Conservation (phyloP, 92 coral and sea anemone genomes). For the Muricea muricata region DNA sequence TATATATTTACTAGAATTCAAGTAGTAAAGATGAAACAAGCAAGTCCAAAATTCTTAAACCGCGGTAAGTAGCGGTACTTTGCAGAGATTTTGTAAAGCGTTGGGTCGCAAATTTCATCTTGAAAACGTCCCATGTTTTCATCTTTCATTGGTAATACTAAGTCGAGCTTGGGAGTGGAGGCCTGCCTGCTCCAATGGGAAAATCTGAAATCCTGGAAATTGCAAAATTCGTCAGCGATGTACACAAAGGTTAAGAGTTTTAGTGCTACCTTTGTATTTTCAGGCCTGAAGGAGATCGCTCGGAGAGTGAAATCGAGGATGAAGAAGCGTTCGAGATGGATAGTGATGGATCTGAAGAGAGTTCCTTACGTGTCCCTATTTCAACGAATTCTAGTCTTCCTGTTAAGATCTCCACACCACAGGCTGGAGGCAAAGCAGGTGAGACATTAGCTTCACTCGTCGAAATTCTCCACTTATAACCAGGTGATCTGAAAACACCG, state of each 20-base stretch:
- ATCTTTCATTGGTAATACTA: too few relatives aligned
- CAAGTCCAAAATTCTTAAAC: slow-evolving; percentile 27
- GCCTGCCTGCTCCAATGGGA: too few relatives aligned
- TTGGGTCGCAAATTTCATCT: not conserved
- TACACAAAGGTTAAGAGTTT: too few relatives aligned
- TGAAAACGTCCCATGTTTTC: too few relatives aligned
- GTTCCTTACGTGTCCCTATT: slow-evolving; percentile 4
- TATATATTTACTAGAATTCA: not conserved
- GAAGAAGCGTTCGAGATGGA: slow-evolving; percentile 31
- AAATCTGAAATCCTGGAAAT: too few relatives aligned
- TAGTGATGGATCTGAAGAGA: slow-evolving; percentile 32
- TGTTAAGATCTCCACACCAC: slow-evolving; percentile 18
- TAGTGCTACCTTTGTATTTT: too few relatives aligned
- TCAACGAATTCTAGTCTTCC: not conserved
- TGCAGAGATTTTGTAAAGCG: not conserved
- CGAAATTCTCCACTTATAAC: not conserved
- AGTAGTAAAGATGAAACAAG: not conserved
- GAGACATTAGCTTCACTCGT: not conserved
- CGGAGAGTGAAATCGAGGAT: slow-evolving; percentile 37
- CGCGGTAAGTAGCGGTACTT: slow-evolving; percentile 24
- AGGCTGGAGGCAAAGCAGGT: slow-evolving; percentile 15
- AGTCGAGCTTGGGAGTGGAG: too few relatives aligned
- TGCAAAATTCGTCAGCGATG: too few relatives aligned
- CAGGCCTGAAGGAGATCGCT: slow-evolving; percentile 5
- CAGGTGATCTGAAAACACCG: too few relatives aligned